Conservation (phyloP, 2,113 vertebrate genomes). For the Bufo gargarizans region DNA sequence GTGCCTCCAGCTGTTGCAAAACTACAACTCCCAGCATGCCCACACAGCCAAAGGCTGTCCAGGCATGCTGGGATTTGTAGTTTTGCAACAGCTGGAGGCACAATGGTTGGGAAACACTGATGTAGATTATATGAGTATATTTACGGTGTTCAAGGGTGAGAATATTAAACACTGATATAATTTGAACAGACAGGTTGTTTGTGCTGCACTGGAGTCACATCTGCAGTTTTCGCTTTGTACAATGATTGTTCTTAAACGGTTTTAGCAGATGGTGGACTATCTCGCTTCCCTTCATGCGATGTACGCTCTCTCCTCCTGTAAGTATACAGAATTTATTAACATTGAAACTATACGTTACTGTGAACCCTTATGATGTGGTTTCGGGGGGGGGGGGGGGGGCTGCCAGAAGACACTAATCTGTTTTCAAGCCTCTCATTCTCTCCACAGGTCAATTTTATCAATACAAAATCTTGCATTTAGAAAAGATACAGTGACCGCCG, state of each 20-base stretch:
- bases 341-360: constrained; percentile 33
- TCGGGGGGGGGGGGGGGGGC: background rate
- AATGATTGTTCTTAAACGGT: constrained; percentile 12
- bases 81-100: too few species aligned
- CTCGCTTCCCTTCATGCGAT: constrained; percentile 25
- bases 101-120: too few species aligned
- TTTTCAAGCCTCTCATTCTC: constrained; percentile 40
- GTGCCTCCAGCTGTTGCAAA: too few species aligned
- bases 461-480: constrained; percentile 48
- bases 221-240: constrained; percentile 17
- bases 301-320: constrained; percentile 7
- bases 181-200: background rate
- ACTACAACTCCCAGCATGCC: too few species aligned
- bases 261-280: constrained; percentile 35
- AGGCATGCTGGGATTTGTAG: too few species aligned
- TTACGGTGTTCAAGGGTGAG: background rate
- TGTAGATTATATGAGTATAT: too few species aligned
- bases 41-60: too few species aligned
- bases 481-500: background rate
- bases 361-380: constrained; percentile 49
- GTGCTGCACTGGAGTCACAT: background rate
- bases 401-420: constrained; percentile 35
- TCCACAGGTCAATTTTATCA: constrained; percentile 13
- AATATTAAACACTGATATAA: background rate
- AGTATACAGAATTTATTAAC: constrained; percentile 42